Evolutionary conservation across 2,888 invertebrate species (phyloP), one percentile per base, ranked within the genome.

Genomic region (Alsophila aescularia): DNA sequence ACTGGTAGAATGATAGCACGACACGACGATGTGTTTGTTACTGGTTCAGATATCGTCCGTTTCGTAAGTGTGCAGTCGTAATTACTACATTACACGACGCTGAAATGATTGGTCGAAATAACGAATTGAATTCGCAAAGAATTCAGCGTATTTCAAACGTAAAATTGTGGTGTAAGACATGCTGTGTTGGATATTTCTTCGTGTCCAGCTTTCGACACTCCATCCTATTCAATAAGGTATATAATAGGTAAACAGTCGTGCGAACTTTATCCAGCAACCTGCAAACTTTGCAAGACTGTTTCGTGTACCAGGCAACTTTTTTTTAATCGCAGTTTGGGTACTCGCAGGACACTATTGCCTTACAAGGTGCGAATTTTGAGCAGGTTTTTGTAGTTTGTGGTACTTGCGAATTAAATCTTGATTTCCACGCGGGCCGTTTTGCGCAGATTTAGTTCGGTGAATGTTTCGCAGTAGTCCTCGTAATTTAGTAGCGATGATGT

Each of bases 231-330:
- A 72, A 64, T 60, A 39, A 82, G 61, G 59, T 43, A 85, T 81
- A 74, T 86, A 86, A 80, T 87, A 77, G 86, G 85, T 66, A 74
- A 78, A 24, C 24, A 2, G 66, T 53, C 75, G 77, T 86, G 82
- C 82, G 82, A 87, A 85, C 79, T 83, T 84, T 80, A 77, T 79
- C 72, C 80, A 77, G 72, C 77, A 68, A 73, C 75, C 77, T 69
- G 78, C 72, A 67, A 71, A 72, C 80, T 82, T 82, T 80, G 83
- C 83, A 75, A 79, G 78, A 81, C 72, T 73, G 75, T 84, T 89
- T 87, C 82, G 87, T 82, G 81, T 81, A 79, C 69, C 70, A 83
- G 84, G 85, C 85, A 84, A 84, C 55, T 57, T 77, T 90, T 88
- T 77, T 77, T 66, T 73, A 77, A 84, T 81, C 74, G 81, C 81